phyloP scores from a whole-genome alignment of 1,140 invertebrate genomes.

The Drosophila insularis region DNA sequence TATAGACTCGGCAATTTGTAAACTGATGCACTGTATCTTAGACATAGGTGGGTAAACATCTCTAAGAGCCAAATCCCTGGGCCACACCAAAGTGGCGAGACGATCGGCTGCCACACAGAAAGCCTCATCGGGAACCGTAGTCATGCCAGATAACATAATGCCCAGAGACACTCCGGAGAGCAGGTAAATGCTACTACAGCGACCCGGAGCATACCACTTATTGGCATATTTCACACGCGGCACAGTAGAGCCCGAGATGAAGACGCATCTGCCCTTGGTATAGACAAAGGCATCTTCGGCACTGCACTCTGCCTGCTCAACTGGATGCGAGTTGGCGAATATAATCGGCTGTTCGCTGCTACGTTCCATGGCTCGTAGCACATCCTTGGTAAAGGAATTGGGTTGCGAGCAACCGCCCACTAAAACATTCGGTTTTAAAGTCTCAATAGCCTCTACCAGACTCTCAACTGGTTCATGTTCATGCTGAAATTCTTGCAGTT shows the following conservation, averaged over 20 bases:
- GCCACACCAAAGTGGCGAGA: constrained; percentile 91
- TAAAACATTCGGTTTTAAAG: constrained; percentile 91
- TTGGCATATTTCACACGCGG: constrained; percentile 90
- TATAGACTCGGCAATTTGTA: constrained; percentile 92
- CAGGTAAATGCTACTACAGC: constrained; percentile 97
- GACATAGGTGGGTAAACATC: constrained; percentile 95
- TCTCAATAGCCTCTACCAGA: constrained; percentile 89
- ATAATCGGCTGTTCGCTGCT: constrained; percentile 87
- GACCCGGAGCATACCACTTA: constrained; percentile 91
- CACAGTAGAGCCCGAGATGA: constrained; percentile 96
- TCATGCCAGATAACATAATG: constrained; percentile 90
- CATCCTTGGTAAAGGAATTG: constrained; percentile 92
- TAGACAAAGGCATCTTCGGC: constrained; percentile 94
- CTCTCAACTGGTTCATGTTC: constrained; percentile 87
- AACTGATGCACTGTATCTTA: constrained; percentile 92
- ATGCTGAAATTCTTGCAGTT: constrained; percentile 91
- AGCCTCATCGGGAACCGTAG: constrained; percentile 92
- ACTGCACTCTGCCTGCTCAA: constrained; percentile 96
- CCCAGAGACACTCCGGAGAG: constrained; percentile 96
- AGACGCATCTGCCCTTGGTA: constrained; percentile 90
- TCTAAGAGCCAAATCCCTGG: constrained; percentile 91
- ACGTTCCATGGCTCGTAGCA: constrained; percentile 91
- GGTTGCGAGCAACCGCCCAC: constrained; percentile 93
- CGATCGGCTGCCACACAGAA: constrained; percentile 94
- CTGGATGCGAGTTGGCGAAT: constrained; percentile 97